Base-by-base conservation (phyloP, 2,113 vertebrate species). In the Riparia riparia region DNA sequence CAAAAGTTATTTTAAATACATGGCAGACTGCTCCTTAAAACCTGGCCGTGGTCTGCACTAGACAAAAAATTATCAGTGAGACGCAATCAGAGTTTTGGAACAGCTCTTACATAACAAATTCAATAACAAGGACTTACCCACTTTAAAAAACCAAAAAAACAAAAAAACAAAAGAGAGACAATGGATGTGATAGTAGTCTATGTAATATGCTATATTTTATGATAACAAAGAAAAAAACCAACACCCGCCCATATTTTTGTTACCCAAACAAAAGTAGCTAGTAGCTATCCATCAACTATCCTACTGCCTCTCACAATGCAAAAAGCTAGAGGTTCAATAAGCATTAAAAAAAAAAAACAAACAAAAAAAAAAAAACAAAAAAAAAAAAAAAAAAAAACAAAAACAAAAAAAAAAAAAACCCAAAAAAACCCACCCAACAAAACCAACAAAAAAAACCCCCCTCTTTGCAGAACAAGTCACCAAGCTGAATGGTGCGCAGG, bases 21-120 rank as follows among this genome's bases (percentile, higher is more conserved):
- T 15, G 39, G 18, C 45, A 83, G 12, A 54, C 20, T 92, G 34
- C 42, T 89, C 76, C 86, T 68, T 86, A 90, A 93, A 93, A 86
- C n/a, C 42, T 81, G 42, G 39, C 58, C 54, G 37, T 25, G 24
- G 42, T 71, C 56, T 78, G n/a, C 41, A 71, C 49, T 64, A 61
- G 82, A 70, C 85, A 54, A 86, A 92, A 83, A 1, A 44, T 17
- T 85, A 66, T n/a, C 42, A 83, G 51, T 6, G 24, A 86, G 81
- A 66, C 17, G 39, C 41, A 88, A 73, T 61, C 21, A 57, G 69
- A 81, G 50, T 63, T 90, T 90, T 90, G 45, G 32, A 94, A 63
- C 26, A 66, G 32, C 39, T 86, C 51, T 66, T 86, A 54, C 1
- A 1, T 17, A 57, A 83, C 29, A 66, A 25, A 93, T 54, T 77